phyloP scores from a whole-genome alignment of 2,797 vertebrate genomes.

The Limnodromus scolopaceus region DNA sequence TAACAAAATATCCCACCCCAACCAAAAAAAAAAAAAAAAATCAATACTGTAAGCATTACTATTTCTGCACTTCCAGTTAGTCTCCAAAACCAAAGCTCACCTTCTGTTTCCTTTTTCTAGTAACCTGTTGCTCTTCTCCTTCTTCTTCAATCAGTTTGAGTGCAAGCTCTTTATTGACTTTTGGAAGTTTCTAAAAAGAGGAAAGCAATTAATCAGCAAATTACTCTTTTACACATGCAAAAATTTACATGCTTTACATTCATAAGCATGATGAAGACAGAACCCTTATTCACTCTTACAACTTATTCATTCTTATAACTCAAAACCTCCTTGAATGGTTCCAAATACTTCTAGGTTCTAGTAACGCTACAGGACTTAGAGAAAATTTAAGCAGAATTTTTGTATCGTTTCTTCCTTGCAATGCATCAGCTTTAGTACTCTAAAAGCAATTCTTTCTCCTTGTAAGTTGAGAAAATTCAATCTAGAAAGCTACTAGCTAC shows the following conservation, averaged over 20 bases:
- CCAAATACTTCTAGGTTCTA: not conserved
- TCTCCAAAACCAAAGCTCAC: constrained; percentile 67
- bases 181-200: constrained; percentile 88
- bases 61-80: not conserved
- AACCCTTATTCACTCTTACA: not conserved
- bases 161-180: constrained; percentile 95
- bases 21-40: not conserved
- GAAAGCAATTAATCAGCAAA: not conserved
- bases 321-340: not conserved
- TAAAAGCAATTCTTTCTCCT: not conserved
- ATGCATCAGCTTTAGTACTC: not conserved
- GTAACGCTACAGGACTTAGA: not conserved
- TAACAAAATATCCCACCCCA: not conserved
- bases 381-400: not conserved
- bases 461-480: not conserved
- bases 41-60: not conserved
- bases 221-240: not conserved
- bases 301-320: no score
- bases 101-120: constrained; percentile 91
- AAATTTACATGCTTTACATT: not conserved
- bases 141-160: constrained; percentile 95
- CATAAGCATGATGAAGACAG: not conserved
- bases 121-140: constrained; percentile 79
- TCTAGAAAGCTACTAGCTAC: not conserved
- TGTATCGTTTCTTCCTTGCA: not conserved